Conservation (phyloP, 2,797 vertebrate genomes). For the Ispidina lecontei region DNA sequence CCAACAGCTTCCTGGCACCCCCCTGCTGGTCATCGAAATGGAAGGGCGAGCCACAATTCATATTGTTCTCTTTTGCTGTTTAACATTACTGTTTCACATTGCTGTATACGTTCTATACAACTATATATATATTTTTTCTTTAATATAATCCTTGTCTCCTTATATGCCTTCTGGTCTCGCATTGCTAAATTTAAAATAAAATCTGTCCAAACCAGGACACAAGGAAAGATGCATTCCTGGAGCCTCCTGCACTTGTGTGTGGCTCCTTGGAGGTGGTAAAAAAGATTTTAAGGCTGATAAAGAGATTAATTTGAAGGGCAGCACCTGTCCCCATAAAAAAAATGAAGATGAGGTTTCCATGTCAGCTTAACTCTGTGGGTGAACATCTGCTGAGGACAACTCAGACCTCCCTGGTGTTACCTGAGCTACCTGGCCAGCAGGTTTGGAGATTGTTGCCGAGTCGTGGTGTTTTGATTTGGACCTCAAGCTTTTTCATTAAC, state of each 20-base stretch:
- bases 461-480: not conserved
- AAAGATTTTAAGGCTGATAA: not conserved
- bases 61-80: no score
- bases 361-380: not conserved
- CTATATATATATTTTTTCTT: no score
- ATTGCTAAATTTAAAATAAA: no score
- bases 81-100: no score
- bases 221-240: not conserved
- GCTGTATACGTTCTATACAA: no score
- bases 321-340: not conserved
- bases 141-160: no score
- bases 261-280: not conserved
- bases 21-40: no score
- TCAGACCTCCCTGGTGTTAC: not conserved
- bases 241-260: not conserved
- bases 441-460: not conserved
- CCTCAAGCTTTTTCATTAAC: not conserved
- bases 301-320: not conserved
- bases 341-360: not conserved
- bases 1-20: no score
- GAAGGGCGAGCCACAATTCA: no score
- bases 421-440: not conserved
- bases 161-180: no score
- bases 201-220: no score
- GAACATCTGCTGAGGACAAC: not conserved